These are phyloP conservation scores for Cyphomyrus plagiostoma DNA, from an alignment of 2,113 vertebrate species.

Conservation along the genomic window DNA sequence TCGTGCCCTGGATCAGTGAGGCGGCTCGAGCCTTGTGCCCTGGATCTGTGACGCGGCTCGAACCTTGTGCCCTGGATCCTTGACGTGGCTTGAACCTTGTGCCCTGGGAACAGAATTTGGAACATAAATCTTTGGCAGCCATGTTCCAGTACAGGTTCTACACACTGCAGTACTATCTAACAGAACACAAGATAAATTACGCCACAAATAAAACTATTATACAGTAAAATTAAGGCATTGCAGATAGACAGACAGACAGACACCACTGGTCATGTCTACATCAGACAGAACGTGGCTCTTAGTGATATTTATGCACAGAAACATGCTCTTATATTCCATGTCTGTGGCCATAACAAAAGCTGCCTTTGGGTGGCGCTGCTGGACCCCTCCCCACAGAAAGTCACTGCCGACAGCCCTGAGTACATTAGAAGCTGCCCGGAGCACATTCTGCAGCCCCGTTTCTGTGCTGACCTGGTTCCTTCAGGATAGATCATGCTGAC, in stretches of 20 bases:
- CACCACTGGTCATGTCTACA: not conserved
- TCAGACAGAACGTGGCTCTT: not conserved
- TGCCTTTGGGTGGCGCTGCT: not conserved
- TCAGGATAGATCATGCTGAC: not conserved
- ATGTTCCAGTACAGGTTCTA: not conserved
- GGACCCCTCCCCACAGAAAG: not conserved
- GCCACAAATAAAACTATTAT: not conserved
- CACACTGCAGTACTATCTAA: not conserved
- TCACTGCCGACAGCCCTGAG: not conserved
- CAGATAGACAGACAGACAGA: not conserved
- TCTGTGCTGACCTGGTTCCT: not conserved
- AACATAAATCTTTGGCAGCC: not conserved
- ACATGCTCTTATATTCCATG: not conserved
- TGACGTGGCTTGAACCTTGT: not conserved
- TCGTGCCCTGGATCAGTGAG: not conserved
- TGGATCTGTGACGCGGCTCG: no score
- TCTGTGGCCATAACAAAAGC: not conserved
- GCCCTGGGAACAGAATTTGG: no score
- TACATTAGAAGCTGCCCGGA: not conserved
- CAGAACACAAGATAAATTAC: not conserved
- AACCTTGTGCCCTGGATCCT: not conserved
- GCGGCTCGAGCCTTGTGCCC: not conserved
- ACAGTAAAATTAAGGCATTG: not conserved
- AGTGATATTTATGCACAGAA: not conserved
- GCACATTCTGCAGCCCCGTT: not conserved